A percentile compares a stretch with the other conserved stretches of the same genome.
Evolutionary conservation across 2,888 invertebrate species (phyloP).

Genomic region (Drosophila flavopinicola): DNA sequence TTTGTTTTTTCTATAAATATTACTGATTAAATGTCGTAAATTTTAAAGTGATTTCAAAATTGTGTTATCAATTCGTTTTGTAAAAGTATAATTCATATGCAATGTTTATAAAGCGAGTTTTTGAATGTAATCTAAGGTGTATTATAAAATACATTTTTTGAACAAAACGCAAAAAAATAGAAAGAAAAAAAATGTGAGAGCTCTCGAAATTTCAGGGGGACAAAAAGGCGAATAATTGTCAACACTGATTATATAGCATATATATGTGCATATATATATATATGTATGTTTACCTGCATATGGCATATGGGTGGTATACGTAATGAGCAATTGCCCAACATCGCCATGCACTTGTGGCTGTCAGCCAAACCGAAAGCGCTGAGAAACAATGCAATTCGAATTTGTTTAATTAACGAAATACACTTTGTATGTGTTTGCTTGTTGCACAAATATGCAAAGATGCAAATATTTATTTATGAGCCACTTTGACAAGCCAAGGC

Average conservation of each 20-base stretch:
- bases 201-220: no score
- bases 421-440: constrained; percentile 27
- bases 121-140: no score
- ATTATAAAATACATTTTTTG: no score
- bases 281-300: constrained; percentile 6
- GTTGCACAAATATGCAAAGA: no score
- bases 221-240: not conserved
- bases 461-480: constrained; percentile 16
- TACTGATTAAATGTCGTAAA: no score
- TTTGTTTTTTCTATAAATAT: no score
- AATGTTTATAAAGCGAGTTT: no score
- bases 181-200: no score
- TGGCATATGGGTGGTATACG: constrained; percentile 16
- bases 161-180: no score
- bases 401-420: constrained; percentile 72
- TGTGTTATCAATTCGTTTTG: no score
- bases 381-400: constrained; percentile 62
- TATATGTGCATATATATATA: constrained; percentile 3
- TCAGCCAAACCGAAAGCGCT: constrained; percentile 63
- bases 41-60: no score
- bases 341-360: constrained; percentile 73
- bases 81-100: no score
- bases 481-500: constrained; percentile 71
- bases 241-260: not conserved
- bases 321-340: constrained; percentile 58